These are phyloP conservation scores for Aleiodes leptofemur DNA, from an alignment of 2,888 invertebrate genomes.

Conservation along the genomic window DNA sequence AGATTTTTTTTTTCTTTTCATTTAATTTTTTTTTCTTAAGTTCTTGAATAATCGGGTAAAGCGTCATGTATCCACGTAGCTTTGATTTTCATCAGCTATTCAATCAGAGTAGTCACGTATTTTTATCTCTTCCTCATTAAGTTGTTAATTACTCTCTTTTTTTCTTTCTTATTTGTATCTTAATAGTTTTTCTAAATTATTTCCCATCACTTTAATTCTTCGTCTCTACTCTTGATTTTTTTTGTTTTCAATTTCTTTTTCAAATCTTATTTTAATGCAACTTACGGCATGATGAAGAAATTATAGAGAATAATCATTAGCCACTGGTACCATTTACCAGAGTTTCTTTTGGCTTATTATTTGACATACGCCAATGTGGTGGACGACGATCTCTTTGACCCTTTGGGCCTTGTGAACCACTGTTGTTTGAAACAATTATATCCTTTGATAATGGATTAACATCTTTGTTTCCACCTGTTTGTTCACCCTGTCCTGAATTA, in stretches of 20 bases:
- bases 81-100: conserved; percentile 52
- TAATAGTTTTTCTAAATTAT: conserved; percentile 26
- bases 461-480: conserved; percentile 70
- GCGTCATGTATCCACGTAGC: conserved; percentile 69
- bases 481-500: conserved; percentile 70
- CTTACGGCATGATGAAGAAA: conserved; percentile 23
- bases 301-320: conserved; percentile 60
- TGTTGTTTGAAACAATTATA: conserved; percentile 67
- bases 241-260: conserved; percentile 19
- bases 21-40: conserved; percentile 65
- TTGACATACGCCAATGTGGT: conserved; percentile 72
- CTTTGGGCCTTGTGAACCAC: conserved; percentile 67
- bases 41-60: conserved; percentile 68
- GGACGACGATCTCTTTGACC: conserved; percentile 71
- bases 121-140: conserved; percentile 65
- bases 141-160: conserved; percentile 25
- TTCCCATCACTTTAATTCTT: conserved; percentile 4
- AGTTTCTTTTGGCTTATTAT: conserved; percentile 80
- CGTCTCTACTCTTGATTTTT: conserved; percentile 13
- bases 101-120: conserved; percentile 43
- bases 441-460: conserved; percentile 69
- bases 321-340: conserved; percentile 82
- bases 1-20: too few relatives aligned
- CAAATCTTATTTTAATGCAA: conserved; percentile 45
- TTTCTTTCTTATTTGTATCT: conserved; percentile 20